Conservation (phyloP, 2,888 invertebrate genomes). For the Villa cingulata region DNA sequence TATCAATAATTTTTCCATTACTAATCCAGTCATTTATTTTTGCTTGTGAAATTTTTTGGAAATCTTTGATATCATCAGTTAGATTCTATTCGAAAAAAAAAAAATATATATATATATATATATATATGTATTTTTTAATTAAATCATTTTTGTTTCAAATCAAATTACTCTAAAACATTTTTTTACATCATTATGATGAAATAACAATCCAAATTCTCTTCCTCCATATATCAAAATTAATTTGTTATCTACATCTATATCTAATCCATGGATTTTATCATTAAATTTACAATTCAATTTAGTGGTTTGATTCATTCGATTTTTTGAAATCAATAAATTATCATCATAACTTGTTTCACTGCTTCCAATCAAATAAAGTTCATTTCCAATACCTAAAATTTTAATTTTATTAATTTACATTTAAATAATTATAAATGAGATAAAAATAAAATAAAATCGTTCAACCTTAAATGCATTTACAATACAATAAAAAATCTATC, state of each 20-base stretch:
- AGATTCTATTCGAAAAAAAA: too few relatives aligned
- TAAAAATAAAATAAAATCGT: too few relatives aligned
- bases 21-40: slow-evolving; percentile 53
- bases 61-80: too few relatives aligned
- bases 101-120: too few relatives aligned
- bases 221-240: slow-evolving; percentile 44
- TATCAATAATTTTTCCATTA: slow-evolving; percentile 39
- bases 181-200: slow-evolving; percentile 10
- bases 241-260: slow-evolving; percentile 14
- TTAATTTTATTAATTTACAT: not conserved
- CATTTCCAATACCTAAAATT: slow-evolving; percentile 18
- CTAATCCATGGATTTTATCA: slow-evolving; percentile 46
- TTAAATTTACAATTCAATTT: slow-evolving; percentile 24
- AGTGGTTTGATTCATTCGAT: not conserved
- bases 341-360: not conserved
- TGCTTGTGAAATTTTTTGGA: slow-evolving; percentile 18
- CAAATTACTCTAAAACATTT: slow-evolving; percentile 4
- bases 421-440: not conserved
- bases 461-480: too few relatives aligned
- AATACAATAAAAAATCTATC: too few relatives aligned
- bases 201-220: slow-evolving; percentile 38
- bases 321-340: not conserved
- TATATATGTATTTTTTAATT: too few relatives aligned
- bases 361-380: slow-evolving; percentile 11
- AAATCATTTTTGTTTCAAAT: not conserved